Base-by-base conservation (phyloP, 1,140 invertebrate genomes). In the Ctenoplectra terminalis region DNA sequence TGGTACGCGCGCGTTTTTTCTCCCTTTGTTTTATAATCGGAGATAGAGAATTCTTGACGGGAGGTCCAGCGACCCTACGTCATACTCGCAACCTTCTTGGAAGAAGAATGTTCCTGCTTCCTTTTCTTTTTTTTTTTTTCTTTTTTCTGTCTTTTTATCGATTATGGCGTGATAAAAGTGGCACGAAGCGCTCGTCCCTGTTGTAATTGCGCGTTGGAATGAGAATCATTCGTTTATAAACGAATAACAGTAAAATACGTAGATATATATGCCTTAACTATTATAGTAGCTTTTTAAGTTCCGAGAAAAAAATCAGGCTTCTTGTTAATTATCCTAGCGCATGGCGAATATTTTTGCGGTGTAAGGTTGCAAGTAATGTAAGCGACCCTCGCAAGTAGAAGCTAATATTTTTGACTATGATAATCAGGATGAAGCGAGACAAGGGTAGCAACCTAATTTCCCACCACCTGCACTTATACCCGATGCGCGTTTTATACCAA, bases 31-130 rank as follows among this genome's bases (percentile, higher is more conserved):
- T 78, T 69, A 86, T 74, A 82, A 50, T 56, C 34, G 69, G 58
- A 70, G 84, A 75, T 72, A 66, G 52, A 76, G 75, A 85, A 88
- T 85, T 88, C 87, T 88, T 88, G 79, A 85, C 83, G 78, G 83
- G 86, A 87, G 85, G 81, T 87, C 86, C 73, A 63, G 50, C 43
- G 50, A 29, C 58, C 52, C 63, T 78, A 64, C 70, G 85, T 87
- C 86, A 84, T 87, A 87, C 61, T 81, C 52, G 46, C 61, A 34
- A 34, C 34, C 58, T 87, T 87, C 86, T 81, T 83, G 78, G 86
- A 87, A 87, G 52, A 61, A 81, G 81, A 78, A 66, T 60, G 56
- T 84, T 46, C 60, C 40, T 66, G 37, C 58, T 31, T 81, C 60
- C 70, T 67, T 82, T 75, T 78, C 76, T 52, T 43, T 77, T 66